A percentile compares a stretch with the other conserved stretches of the same genome.
Evolutionary conservation across 2,113 vertebrate species (phyloP).

Genomic region (Marmota monax): DNA sequence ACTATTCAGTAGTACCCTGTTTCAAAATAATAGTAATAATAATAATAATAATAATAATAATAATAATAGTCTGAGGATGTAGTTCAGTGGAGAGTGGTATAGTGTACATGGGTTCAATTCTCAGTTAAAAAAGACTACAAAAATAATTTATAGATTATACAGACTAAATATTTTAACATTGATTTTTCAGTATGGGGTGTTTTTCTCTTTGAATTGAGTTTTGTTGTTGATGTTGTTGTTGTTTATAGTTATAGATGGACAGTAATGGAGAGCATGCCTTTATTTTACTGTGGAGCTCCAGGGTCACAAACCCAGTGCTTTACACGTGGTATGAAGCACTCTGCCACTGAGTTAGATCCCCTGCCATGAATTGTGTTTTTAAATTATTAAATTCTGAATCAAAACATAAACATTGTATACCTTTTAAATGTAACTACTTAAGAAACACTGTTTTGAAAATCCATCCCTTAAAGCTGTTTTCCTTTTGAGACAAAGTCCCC

Average conservation of each 20-base stretch:
- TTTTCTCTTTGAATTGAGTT: neutral
- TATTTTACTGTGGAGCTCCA: no score
- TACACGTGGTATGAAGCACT: no score
- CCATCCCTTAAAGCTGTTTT: neutral
- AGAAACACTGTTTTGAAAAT: neutral
- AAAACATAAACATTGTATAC: neutral
- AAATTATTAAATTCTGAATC: neutral
- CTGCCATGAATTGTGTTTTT: neutral
- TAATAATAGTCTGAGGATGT: no score
- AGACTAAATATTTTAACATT: neutral
- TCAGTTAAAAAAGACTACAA: neutral
- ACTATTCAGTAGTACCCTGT: neutral
- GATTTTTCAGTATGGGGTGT: neutral
- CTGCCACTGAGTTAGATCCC: no score
- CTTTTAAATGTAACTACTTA: neutral
- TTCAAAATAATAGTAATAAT: neutral
- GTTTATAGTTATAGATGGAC: no score
- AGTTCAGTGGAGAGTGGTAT: no score
- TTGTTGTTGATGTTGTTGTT: no score
- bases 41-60: no score
- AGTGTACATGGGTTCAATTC: neutral
- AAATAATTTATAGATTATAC: neutral
- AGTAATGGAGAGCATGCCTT: no score
- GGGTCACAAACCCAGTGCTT: no score
- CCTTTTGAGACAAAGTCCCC: accelerated